Conservation (phyloP, 2,113 vertebrate species). For the Poeciliopsis occidentalis region DNA sequence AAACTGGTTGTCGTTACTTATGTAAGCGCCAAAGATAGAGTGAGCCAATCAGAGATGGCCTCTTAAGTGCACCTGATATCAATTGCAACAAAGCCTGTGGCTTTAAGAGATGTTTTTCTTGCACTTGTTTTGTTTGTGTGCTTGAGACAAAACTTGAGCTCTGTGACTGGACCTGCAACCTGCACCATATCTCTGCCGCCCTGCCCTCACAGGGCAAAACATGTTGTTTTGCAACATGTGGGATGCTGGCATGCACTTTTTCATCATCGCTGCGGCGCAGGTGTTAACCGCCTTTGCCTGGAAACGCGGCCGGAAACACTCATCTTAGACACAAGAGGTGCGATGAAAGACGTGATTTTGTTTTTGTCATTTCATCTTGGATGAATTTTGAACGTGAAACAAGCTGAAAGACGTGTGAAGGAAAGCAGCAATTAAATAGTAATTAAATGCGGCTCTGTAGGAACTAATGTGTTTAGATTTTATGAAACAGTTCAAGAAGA, state of each 20-base stretch:
- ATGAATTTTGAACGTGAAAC: neutral
- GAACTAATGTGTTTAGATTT: neutral
- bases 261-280: neutral
- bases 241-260: slow-evolving; percentile 8
- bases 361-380: neutral
- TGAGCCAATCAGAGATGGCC: slow-evolving; percentile 7
- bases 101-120: neutral
- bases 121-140: neutral
- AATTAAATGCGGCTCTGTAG: neutral
- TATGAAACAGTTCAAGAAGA: neutral
- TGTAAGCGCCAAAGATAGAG: accelerated
- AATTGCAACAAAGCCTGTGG: neutral
- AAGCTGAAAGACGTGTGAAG: no score
- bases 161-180: neutral
- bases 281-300: slow-evolving; percentile 13
- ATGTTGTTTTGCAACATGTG: neutral
- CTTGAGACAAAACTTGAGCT: slow-evolving; percentile 1
- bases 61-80: neutral
- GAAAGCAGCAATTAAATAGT: neutral
- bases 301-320: slow-evolving; percentile 3
- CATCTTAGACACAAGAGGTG: neutral
- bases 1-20: slow-evolving; percentile 3
- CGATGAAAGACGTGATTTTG: neutral
- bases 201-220: neutral
- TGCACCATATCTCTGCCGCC: no score